Percentiles rank a stretch among this genome's conserved stretches.
These are phyloP conservation scores for Aspidiotus rigidus DNA, from an alignment of 2,888 invertebrate species.

Conservation along the genomic window DNA sequence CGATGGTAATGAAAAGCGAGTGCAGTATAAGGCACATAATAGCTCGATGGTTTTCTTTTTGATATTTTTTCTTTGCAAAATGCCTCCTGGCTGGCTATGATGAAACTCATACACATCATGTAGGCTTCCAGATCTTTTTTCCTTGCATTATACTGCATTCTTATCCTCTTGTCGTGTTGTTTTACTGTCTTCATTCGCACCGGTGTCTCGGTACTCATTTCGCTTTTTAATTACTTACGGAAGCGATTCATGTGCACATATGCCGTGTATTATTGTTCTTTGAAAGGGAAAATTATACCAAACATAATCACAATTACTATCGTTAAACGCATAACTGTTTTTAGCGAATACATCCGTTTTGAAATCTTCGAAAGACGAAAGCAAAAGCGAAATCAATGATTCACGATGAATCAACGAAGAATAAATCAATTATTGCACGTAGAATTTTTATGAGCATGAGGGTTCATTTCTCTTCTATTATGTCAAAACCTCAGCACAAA, in stretches of 20 bases:
- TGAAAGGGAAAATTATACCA: slow-evolving; percentile 2
- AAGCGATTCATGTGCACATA: no score
- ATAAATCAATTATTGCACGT: no score
- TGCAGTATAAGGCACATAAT: not conserved
- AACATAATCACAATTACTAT: not conserved
- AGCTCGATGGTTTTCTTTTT: not conserved
- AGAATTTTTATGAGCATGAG: no score
- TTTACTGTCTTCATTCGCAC: not conserved
- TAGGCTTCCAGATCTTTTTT: not conserved
- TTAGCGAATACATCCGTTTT: not conserved
- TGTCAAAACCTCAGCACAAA: no score
- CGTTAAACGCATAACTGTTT: not conserved
- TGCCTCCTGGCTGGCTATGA: not conserved
- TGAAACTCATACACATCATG: not conserved
- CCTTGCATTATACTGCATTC: not conserved
- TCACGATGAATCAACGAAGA: no score
- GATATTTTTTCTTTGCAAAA: not conserved
- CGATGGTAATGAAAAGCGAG: slow-evolving; percentile 1
- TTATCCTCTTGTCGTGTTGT: not conserved
- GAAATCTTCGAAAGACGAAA: no score
- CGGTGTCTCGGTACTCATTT: no score
- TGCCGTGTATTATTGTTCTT: not conserved
- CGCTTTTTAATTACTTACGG: not conserved
- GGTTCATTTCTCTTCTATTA: no score
- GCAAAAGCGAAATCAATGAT: no score